Conservation (phyloP, 2,888 invertebrate species). For the Melanophora roralis region DNA sequence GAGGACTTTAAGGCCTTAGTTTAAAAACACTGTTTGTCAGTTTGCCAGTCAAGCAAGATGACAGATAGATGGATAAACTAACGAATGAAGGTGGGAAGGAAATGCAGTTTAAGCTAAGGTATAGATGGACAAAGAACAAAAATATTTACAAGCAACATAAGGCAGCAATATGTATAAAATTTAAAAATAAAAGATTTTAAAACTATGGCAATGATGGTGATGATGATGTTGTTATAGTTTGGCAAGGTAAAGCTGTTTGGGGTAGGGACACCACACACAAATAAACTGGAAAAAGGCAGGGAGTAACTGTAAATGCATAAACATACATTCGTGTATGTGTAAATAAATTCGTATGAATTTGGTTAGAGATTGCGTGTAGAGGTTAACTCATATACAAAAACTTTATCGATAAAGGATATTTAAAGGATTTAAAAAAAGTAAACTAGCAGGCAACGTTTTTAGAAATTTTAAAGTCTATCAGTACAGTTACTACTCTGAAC, state of each 20-base stretch:
- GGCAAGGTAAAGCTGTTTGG: not conserved
- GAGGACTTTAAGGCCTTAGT: conserved; percentile 31
- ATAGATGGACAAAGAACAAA: conserved; percentile 31
- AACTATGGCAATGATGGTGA: conserved; percentile 5
- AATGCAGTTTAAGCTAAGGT: not conserved
- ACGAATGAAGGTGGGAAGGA: not conserved
- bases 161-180: conserved; percentile 49
- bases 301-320: conserved; percentile 1
- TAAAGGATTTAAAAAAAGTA: conserved; percentile 58
- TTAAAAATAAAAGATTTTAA: conserved; percentile 38
- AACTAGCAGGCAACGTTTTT: conserved; percentile 36
- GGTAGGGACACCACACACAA: not conserved
- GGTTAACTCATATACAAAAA: conserved; percentile 38
- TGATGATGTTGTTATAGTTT: not conserved
- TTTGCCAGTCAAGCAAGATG: not conserved
- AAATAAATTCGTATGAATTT: not conserved
- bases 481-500: conserved; percentile 36
- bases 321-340: not conserved
- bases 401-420: conserved; percentile 75
- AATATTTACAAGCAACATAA: conserved; percentile 59
- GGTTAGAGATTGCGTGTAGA: conserved; percentile 63
- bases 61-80: not conserved
- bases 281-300: not conserved
- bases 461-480: conserved; percentile 15
- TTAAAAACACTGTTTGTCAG: not conserved